Base-by-base conservation (phyloP, 2,888 invertebrate species). In the Pristionchus entomophagus region DNA sequence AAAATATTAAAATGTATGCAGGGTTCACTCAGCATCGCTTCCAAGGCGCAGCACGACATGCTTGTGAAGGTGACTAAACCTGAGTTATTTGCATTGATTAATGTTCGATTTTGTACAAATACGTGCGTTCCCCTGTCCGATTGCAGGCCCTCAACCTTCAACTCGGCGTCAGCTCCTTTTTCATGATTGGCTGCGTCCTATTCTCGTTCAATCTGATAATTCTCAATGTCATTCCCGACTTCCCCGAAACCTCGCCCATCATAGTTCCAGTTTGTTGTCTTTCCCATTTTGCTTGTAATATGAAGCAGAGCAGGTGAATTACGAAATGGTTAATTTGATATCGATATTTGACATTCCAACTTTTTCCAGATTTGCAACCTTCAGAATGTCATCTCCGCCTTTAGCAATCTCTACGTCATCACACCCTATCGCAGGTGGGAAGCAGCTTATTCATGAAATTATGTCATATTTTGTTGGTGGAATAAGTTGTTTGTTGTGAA, bases 351-450 rank as follows among this genome's bases (percentile, higher is more conserved):
- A n/a, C n/a, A n/a, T n/a, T n/a, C n/a, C n/a, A n/a, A n/a, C n/a
- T n/a, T n/a, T 45, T 62, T 32, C 14, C 65, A 65, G 65, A 22
- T 65, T n/a, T 65, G 65, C 35, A 65, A 65, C 65, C 32, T 65
- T 0, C 65, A 65, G 35, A 65, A 65, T 19, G 35, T 65, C 17
- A 38, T 65, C 32, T 65, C 65, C 22, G 65, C 65, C 65, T 35
- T 65, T 22, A 38, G 29, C 2, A 65, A 65, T 35, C 35, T 65
- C 35, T 65, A 65, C 35, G 32, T 65, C 32, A 65, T 65, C 65
- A 65, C 65, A 35, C 65, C 65, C 19, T 65, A 65, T 35, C 65
- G 35, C 35, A 65, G 19, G 65, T 65, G 32, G 26, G 62, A n/a
- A n/a, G n/a, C n/a, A n/a, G n/a, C n/a, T n/a, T n/a, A n/a, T n/a